Evolutionary conservation across 2,797 vertebrate species (phyloP).

Genomic region (Neoniphon sammara): DNA sequence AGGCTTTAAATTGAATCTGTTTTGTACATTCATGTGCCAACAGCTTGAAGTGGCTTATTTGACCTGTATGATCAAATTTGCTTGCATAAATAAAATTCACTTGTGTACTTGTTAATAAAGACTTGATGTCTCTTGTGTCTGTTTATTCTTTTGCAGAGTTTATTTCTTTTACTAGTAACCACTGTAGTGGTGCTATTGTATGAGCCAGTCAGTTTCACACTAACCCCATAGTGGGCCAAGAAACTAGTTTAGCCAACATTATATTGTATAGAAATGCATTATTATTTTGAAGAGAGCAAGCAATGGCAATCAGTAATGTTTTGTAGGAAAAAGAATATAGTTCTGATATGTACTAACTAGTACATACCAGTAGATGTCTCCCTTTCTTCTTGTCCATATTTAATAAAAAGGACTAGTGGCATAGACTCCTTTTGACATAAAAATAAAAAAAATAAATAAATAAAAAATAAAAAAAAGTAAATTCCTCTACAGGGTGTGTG

Average conservation of each 20-base stretch:
- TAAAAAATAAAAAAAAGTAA: too few species aligned
- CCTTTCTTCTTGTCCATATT: background rate
- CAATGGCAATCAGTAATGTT: background rate
- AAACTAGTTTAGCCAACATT: background rate
- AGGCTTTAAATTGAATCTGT: constrained; percentile 95
- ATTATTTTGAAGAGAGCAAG: background rate
- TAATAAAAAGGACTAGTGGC: too few species aligned
- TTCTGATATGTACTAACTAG: background rate
- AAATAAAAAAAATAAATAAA: too few species aligned
- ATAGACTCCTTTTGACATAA: too few species aligned
- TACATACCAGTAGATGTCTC: constrained; percentile 56
- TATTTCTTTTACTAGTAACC: background rate
- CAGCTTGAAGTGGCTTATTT: constrained; percentile 99
- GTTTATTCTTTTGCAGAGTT: constrained; percentile 27
- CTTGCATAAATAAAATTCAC: constrained; percentile 98
- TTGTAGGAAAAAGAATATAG: background rate
- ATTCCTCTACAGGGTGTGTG: too few species aligned
- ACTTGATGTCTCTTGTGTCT: constrained; percentile 36
- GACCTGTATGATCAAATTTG: constrained; percentile 98
- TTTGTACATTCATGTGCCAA: constrained; percentile 99
- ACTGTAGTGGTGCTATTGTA: background rate
- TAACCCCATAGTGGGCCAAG: too few species aligned
- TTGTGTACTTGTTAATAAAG: constrained; percentile 95
- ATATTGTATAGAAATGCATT: background rate
- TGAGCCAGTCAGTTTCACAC: too few species aligned